These are phyloP conservation scores for Lagorchestes hirsutus DNA, from an alignment of 2,797 vertebrate species.

Conservation along the genomic window DNA sequence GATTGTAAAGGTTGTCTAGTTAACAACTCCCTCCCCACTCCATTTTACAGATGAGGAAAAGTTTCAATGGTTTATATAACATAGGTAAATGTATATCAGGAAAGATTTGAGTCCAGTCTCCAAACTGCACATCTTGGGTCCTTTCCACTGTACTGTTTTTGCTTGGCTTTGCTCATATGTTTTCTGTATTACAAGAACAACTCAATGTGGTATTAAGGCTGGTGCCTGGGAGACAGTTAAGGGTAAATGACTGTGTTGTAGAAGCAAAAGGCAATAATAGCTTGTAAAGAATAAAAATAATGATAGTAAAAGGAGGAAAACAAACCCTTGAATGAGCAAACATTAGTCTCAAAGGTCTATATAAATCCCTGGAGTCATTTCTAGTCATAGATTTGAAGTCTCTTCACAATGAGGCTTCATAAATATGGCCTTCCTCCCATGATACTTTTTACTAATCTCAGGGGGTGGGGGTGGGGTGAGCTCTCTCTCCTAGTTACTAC, in stretches of 20 bases:
- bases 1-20: background rate
- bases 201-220: background rate
- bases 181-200: background rate
- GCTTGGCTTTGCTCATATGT: background rate
- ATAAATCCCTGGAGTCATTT: background rate
- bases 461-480: background rate
- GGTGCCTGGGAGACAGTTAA: background rate
- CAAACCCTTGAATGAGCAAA: background rate
- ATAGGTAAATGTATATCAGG: background rate
- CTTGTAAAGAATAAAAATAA: background rate
- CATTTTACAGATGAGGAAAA: background rate
- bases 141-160: background rate
- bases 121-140: background rate
- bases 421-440: background rate
- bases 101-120: background rate
- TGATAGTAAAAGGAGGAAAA: background rate
- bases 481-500: background rate
- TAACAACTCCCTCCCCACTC: background rate
- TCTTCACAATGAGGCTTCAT: background rate
- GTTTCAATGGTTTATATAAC: background rate
- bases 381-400: background rate
- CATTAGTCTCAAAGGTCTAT: background rate
- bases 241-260: background rate
- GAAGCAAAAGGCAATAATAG: background rate
- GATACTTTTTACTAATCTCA: background rate